Evolutionary conservation across 2,888 invertebrate species (phyloP), one percentile per base, ranked within the genome.

Genomic region (Drosophila hamatofila): DNA sequence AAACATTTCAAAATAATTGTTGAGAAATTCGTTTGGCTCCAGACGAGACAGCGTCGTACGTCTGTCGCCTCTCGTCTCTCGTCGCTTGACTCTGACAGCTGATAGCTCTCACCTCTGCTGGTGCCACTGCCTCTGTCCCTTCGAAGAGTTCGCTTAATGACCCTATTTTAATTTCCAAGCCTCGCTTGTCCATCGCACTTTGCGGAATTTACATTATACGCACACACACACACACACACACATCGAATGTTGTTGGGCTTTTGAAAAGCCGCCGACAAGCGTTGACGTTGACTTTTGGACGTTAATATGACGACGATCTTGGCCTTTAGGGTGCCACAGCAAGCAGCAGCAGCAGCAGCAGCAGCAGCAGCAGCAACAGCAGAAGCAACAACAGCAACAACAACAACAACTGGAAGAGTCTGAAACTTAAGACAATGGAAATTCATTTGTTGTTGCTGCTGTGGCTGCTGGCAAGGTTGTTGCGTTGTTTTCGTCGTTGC

Each of bases 221-320:
- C 83, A 52, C 54, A 52, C 46, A 68, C 57, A 76, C 69, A 70
- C 71, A 58, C 52, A 63, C 72, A 71, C 66, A 51, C 57, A 48
- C 25, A 46, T 7, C 9, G 16, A 75, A 65, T 69, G 86, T 73
- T 63, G 77, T 62, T 85, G 55, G 76, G 74, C 85, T 89, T 88
- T 89, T 88, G 86, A 88, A 81, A 79, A 84, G 86, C 67, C 71
- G 88, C 89, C 88, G 72, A 87, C 89, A 87, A 78, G 89, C 85
- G 49, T 49, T 49, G 83, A 70, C 76, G 85, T 83, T 88, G 83
- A 85, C 85, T 84, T 84, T 89, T 88, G 88, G 88, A 89, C 87
- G 87, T 70, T 86, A 86, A 90, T 86, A 88, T 90, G 90, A 89
- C 79, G 83, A 89, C 89, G 83, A 90, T 87, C 90, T 90, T 87